Evolutionary conservation across 2,888 invertebrate genomes (phyloP), one percentile per base, ranked within the genome.

Genomic region (Pomacea canaliculata): DNA sequence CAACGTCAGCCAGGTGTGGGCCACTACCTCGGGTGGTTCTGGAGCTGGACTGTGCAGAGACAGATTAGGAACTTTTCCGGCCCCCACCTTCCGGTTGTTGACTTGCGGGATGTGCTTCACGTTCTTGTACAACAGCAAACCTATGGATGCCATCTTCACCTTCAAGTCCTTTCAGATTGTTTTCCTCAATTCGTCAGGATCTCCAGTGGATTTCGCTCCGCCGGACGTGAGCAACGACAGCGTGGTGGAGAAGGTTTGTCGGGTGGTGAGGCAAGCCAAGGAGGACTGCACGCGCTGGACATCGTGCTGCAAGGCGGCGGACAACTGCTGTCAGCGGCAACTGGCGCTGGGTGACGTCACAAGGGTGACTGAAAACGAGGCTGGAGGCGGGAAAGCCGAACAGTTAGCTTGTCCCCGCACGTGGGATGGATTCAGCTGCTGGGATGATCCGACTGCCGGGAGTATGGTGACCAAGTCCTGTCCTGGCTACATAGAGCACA

Each of bases 91-190:
- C 72, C 60, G 65, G 49, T 48, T 76, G n/a, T 48, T 69, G 46
- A 79, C 79, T 16, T 81, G 82, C 48, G 70, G 76, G 18, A 77
- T 75, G 72, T 83, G 82, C 65, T 80, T 79, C 68, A 60, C 23
- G 13, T 83, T 78, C 70, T 66, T 83, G 68, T 83, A 77, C 75
- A 74, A 56, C n/a, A 51, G 67, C 51, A 67, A 60, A 8, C 63
- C 67, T 10, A 27, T 74, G 48, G 19, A 65, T 37, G 19, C 63
- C 10, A 37, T 49, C 19, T 70, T 68, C 59, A 18, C 23, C n/a
- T 19, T 12, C 23, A 7, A 12, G 49, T 13, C 8, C 49, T 23
- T n/a, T 12, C n/a, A 48, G 1, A 37, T 59, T 9, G 51, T 66
- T 65, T 16, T 72, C 72, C 0, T 49, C 65, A 72, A 72, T 51